Percentiles rank a stretch among this genome's conserved stretches.
phyloP scores from a whole-genome alignment of 2,113 vertebrate genomes.

The Hoplias malabaricus region DNA sequence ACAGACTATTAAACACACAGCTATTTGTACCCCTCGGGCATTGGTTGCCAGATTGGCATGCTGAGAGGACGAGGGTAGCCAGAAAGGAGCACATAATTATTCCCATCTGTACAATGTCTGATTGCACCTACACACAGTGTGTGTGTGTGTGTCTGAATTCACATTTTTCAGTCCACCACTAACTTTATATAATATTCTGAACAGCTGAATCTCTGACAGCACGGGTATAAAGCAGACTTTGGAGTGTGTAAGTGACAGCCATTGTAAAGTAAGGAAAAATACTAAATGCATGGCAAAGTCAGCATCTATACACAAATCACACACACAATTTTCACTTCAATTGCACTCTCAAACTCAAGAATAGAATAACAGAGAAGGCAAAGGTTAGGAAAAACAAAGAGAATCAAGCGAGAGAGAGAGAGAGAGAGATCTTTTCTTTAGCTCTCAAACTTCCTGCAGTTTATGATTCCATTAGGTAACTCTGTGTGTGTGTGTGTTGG shows the following conservation, averaged over 20 bases:
- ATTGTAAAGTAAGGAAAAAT: too few species aligned
- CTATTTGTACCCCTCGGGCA: neutral
- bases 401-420: neutral
- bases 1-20: neutral
- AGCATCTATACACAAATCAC: neutral
- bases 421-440: neutral
- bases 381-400: slow-evolving; percentile 18
- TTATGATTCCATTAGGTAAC: neutral
- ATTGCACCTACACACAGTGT: slow-evolving; percentile 1
- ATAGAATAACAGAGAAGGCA: neutral
- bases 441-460: neutral
- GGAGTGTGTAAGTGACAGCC: too few species aligned
- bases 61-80: neutral
- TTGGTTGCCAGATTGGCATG: neutral
- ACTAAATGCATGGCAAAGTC: too few species aligned
- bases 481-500: neutral
- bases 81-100: slow-evolving; percentile 8
- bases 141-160: neutral
- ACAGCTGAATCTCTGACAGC: too few species aligned
- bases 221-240: too few species aligned
- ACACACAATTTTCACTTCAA: neutral
- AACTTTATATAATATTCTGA: too few species aligned
- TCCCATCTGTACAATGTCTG: slow-evolving; percentile 7
- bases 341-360: neutral
- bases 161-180: too few species aligned